Base-by-base conservation (phyloP, 2,797 vertebrate species). In the Anisognathus igniventris region DNA sequence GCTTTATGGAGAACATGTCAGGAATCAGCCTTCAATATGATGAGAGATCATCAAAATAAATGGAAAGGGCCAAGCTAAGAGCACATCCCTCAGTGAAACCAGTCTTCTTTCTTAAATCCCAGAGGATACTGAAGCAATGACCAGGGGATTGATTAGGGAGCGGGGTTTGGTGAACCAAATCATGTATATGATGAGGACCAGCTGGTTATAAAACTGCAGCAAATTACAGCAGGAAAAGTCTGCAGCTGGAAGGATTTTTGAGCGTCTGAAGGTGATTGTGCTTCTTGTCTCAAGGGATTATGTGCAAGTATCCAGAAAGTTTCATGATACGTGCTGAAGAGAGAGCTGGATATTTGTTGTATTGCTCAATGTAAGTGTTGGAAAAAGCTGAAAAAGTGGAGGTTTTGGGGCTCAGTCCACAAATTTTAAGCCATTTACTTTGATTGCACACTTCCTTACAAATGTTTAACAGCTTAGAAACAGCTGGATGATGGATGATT, bases 51-150 rank as follows among this genome's bases (percentile, higher is more conserved):
- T 89, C 24, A 56, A n/a, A 72, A 56, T 90, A 79, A 95, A 60
- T 82, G 70, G 66, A 80, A 60, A 78, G 40, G 48, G 81, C 28
- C 7, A 25, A 77, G 50, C 85, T 45, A 66, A 83, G 87, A 3
- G 9, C 45, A 48, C 30, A 24, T 79, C 37, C 42, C 53, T 95
- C 45, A 51, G 40, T 11, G 14, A 67, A 88, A 87, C 28, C 51
- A 57, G 50, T 44, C 83, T 87, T 96, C 95, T 81, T 91, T n/a
- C 80, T 76, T 72, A 60, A 87, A 71, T 86, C 86, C 37, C 58
- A 40, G 70, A 76, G 84, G 81, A 81, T 40, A 14, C 25, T 75
- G 75, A 88, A 80, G 57, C n/a, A 68, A 18, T 61, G 80, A 80
- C 73, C 54, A 77, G 67, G 70, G 58, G 73, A 86, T 53, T 85